Evolutionary conservation across 2,888 invertebrate genomes (phyloP).

Genomic region (Diarsia mendica): DNA sequence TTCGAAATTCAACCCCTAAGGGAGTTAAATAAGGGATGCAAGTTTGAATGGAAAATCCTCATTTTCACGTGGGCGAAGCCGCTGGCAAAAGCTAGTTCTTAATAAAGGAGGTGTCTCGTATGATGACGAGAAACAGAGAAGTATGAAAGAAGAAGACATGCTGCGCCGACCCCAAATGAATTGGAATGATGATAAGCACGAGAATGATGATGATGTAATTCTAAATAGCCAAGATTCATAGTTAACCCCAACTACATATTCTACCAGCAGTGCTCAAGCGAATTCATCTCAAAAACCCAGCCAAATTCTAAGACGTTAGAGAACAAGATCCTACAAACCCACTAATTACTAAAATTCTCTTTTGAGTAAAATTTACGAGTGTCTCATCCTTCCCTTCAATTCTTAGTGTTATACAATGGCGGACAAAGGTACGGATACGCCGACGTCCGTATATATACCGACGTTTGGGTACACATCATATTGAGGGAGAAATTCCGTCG

Average conservation of each 20-base stretch:
- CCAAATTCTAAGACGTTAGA: constrained; percentile 8
- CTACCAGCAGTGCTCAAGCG: background rate
- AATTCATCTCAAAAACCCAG: background rate
- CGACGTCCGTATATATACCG: constrained; percentile 55
- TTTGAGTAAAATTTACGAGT: constrained; percentile 63
- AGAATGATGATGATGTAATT: too few relatives aligned
- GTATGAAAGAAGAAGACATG: too few relatives aligned
- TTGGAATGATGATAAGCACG: too few relatives aligned
- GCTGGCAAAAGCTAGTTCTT: too few relatives aligned
- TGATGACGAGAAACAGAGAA: too few relatives aligned
- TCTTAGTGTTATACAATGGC: constrained; percentile 50
- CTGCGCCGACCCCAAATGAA: too few relatives aligned
- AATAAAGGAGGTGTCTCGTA: too few relatives aligned
- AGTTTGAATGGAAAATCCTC: too few relatives aligned
- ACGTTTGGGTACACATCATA: constrained; percentile 64
- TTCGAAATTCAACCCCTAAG: too few relatives aligned
- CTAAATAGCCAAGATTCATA: background rate
- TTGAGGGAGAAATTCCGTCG: constrained; percentile 61
- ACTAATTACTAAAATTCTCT: constrained; percentile 49
- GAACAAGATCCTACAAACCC: constrained; percentile 2
- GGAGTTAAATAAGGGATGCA: too few relatives aligned
- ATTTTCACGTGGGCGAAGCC: too few relatives aligned
- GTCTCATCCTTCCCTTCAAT: constrained; percentile 57
- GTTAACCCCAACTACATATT: background rate
- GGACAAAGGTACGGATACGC: constrained; percentile 64